Percentiles rank a stretch among this genome's conserved stretches.
These are phyloP conservation scores for Ostrea denselamellosa DNA, from an alignment of 1,140 invertebrate species.

Conservation along the genomic window DNA sequence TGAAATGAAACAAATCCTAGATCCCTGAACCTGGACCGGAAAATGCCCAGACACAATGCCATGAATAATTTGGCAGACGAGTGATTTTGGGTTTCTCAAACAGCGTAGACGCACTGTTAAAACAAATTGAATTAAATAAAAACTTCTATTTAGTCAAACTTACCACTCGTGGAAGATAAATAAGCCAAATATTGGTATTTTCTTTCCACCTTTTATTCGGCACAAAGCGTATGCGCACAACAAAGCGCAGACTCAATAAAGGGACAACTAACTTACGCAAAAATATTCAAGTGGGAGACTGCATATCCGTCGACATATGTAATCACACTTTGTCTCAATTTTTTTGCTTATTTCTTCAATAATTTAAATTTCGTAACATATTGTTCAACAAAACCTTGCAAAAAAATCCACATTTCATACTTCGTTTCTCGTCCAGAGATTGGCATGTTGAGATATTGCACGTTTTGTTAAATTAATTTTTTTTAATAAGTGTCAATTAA, in stretches of 20 bases:
- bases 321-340: no score
- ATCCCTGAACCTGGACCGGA: not conserved
- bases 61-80: constrained; percentile 6
- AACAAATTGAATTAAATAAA: not conserved
- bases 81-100: not conserved
- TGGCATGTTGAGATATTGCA: no score
- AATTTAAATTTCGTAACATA: no score
- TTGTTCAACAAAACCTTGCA: no score
- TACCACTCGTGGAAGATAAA: not conserved
- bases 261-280: not conserved
- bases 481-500: no score
- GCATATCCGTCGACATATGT: no score
- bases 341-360: no score
- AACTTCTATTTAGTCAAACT: not conserved
- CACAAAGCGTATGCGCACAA: constrained; percentile 15
- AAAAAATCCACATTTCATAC: no score
- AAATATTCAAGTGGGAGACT: not conserved
- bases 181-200: not conserved
- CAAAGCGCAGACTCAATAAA: not conserved
- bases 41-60: not conserved
- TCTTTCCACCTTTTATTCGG: not conserved
- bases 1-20: not conserved
- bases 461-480: no score
- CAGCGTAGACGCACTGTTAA: not conserved
- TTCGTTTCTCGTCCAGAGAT: no score